Base-by-base conservation (phyloP, 1,140 invertebrate species). In the Sycophila sp. region DNA sequence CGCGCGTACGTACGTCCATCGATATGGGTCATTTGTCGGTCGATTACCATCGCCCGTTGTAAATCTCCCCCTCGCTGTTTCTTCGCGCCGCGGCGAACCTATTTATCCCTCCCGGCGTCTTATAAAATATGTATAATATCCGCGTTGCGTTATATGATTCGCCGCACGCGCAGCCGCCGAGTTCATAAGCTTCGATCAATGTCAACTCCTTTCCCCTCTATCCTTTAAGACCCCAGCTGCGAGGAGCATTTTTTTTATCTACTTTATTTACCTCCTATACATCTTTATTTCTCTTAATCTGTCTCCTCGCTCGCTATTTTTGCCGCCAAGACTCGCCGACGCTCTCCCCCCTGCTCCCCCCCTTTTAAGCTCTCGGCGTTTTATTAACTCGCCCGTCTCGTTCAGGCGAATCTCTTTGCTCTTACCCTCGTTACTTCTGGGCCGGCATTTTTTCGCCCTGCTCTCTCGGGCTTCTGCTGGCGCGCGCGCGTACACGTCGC, bases 231-330 rank as follows among this genome's bases (percentile, higher is more conserved):
- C n/a, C n/a, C n/a, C n/a, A n/a, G n/a, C n/a, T n/a, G n/a, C n/a
- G 19, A 32, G 15, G 22, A 49, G 36, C 30, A 34, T 26, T 10
- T 11, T 64, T 64, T 70, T 64, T 70, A 58, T 64, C 49, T n/a
- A 36, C 47, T 40, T 60, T 51, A 53, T 36, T 58, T 30, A 30
- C 36, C 34, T 28, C 32, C 38, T 30, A 70, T 64, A 70, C 51
- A 64, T 70, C 60, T 64, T 64, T 64, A 56, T 64, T 70, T 58
- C 69, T 70, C 69, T 70, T 64, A 47, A 70, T 70, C 59, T 70
- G 28, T 64, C 51, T 64, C 38, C 32, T 32, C 34, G 2, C 24
- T 26, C 17, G 32, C 38, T 63, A 34, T 69, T 59, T 55, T 51
- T 45, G 38, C 59, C n/a, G n/a, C n/a, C n/a, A 8, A 30, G 7